Evolutionary conservation across 2,113 vertebrate species (phyloP).

Genomic region (Brachyhypopomus occidentalis): DNA sequence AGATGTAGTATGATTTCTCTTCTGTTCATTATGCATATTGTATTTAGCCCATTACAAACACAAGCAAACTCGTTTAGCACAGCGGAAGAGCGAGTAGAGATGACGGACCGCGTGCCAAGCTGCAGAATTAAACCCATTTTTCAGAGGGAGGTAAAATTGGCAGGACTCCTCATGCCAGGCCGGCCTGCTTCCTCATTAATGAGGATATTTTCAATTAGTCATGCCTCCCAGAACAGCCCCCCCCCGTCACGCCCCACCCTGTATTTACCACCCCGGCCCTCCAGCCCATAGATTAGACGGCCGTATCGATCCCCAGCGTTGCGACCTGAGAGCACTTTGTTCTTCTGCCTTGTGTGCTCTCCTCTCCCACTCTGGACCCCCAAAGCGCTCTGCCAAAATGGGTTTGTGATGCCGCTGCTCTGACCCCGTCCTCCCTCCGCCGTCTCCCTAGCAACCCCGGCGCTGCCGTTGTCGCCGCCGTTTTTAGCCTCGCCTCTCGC

Average conservation of each 20-base stretch:
- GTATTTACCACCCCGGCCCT: conserved; percentile 58
- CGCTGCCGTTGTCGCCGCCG: conserved; percentile 21
- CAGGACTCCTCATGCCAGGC: conserved; percentile 40
- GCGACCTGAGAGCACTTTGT: conserved; percentile 40
- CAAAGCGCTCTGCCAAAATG: conserved; percentile 59
- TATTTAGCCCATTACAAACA: conserved; percentile 29
- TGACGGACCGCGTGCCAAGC: conserved; percentile 44
- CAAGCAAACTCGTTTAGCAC: conserved; percentile 29
- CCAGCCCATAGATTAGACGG: conserved; percentile 61
- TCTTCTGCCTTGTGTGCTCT: conserved; percentile 43
- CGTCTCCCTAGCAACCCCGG: conserved; percentile 49
- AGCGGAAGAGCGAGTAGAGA: conserved; percentile 32
- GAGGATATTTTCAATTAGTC: conserved; percentile 72
- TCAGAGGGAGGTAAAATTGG: conserved; percentile 54
- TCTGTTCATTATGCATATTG: not conserved
- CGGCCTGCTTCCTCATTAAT: conserved; percentile 58
- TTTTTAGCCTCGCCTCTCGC: conserved; percentile 42
- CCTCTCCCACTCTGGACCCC: conserved; percentile 43
- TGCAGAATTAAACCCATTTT: conserved; percentile 63
- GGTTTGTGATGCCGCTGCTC: conserved; percentile 61
- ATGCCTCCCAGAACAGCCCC: conserved; percentile 60
- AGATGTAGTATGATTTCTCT: conserved; percentile 29
- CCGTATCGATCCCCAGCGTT: conserved; percentile 61
- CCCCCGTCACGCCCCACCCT: conserved; percentile 23
- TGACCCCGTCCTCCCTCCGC: conserved; percentile 61